phyloP scores from a whole-genome alignment of 1,140 invertebrate genomes.

The Mercenaria mercenaria region DNA sequence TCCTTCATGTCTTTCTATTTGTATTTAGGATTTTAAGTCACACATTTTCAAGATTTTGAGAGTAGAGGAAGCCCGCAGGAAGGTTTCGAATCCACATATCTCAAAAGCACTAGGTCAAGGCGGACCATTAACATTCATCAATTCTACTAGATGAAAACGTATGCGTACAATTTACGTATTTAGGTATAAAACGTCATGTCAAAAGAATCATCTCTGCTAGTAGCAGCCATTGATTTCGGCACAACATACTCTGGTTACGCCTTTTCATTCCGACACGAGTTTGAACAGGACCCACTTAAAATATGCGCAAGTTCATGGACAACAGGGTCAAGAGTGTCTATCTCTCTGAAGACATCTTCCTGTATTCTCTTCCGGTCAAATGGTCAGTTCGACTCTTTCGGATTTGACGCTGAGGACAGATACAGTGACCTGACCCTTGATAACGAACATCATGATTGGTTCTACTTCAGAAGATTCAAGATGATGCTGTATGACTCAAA shows the following conservation, averaged over 20 bases:
- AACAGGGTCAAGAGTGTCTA: too few species aligned
- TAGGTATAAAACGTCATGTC: slow-evolving; percentile 85
- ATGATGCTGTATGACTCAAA: too few species aligned
- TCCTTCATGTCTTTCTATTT: too few species aligned
- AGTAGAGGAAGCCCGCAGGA: too few species aligned
- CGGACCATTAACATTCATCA: background rate
- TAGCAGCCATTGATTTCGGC: slow-evolving; percentile 89
- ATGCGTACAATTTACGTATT: background rate
- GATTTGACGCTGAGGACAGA: too few species aligned
- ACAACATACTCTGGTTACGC: slow-evolving; percentile 89
- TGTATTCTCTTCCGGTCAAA: slow-evolving; percentile 87
- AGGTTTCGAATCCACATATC: too few species aligned
- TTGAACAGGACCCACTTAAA: slow-evolving; percentile 79
- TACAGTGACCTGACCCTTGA: too few species aligned
- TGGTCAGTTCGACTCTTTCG: slow-evolving; percentile 87
- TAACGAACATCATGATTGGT: too few species aligned
- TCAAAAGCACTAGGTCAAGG: background rate
- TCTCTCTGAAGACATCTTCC: slow-evolving; percentile 88
- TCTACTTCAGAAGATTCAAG: too few species aligned
- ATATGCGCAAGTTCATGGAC: slow-evolving; percentile 89
- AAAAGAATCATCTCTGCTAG: slow-evolving; percentile 77
- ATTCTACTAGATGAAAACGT: background rate
- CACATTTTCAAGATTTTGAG: too few species aligned
- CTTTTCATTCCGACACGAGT: slow-evolving; percentile 86
- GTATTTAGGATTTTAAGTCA: too few species aligned